Evolutionary conservation across 2,113 vertebrate genomes (phyloP), one percentile per base, ranked within the genome.

Genomic region (Oostethus manadensis): DNA sequence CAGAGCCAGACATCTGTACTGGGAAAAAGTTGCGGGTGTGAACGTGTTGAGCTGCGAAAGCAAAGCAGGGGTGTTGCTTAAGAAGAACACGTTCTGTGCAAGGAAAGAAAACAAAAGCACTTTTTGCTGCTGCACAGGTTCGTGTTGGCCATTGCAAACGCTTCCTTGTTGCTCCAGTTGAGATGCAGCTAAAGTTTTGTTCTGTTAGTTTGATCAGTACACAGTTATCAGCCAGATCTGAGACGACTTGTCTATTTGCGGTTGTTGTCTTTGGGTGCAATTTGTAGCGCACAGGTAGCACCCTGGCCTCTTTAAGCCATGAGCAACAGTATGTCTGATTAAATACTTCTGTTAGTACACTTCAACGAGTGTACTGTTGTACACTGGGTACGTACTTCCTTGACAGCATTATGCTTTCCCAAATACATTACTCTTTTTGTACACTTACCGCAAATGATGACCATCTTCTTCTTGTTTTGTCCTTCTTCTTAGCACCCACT

Each of bases 11-110:
- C 1, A n/a, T 4, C 4, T 5, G 45, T 18, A 16, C 40, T 17
- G 17, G n/a, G n/a, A n/a, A 35, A 18, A 40, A 13, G 44, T 26
- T 14, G 51, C 6, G 15, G n/a, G 58, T 63, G 60, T 13, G 40
- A 68, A 58, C 5, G 59, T 64, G 63, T 51, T 6, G 50, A 66
- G 18, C 70, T 50, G 70, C 13, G 45, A 64, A 68, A 54, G 44
- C 50, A 22, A 64, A 60, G 56, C 51, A 33, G 3, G 50, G 59
- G 77, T 64, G 64, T 66, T 22, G 51, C 64, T 75, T 71, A 76
- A 54, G 61, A 23, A 59, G 7, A 18, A 51, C 69, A 70, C 17
- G 45, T 22, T 51, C 10, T 17, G 44, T 48, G 29, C 15, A 58
- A 21, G 45, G 45, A 58, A 47, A 21, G 58, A n/a, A 66, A 68